Evolutionary conservation across 2,113 vertebrate genomes (phyloP).

Genomic region (Eurypyga helias): DNA sequence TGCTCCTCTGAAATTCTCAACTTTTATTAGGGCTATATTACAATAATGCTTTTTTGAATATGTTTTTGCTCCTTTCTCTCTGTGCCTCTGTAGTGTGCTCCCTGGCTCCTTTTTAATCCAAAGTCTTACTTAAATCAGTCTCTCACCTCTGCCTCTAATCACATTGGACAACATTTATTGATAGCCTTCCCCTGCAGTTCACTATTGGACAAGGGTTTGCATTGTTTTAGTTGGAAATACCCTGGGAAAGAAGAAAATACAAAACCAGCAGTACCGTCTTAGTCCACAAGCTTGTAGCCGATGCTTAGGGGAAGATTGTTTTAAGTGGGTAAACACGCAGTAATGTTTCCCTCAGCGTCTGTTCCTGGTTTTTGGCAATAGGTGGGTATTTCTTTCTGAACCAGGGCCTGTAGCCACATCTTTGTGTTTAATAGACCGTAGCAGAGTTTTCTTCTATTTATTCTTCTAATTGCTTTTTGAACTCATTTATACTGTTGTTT

Average conservation of each 20-base stretch:
- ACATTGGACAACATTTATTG: background rate
- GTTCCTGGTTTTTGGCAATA: constrained; percentile 24
- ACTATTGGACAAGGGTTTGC: background rate
- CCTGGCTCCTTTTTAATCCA: background rate
- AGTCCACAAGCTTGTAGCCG: background rate
- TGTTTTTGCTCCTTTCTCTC: background rate
- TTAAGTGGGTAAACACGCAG: background rate
- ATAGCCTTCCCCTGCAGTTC: background rate
- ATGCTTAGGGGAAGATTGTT: constrained; percentile 17
- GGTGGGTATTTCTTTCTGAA: constrained; percentile 27
- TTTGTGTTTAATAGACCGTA: constrained; percentile 30
- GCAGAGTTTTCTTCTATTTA: constrained; percentile 1
- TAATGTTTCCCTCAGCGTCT: background rate
- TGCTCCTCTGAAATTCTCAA: background rate
- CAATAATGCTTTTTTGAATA: background rate
- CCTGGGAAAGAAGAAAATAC: background rate
- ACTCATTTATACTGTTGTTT: constrained; percentile 42
- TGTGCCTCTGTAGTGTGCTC: background rate
- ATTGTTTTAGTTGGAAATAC: background rate
- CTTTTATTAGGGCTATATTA: background rate
- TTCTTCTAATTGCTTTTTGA: constrained; percentile 55
- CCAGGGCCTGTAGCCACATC: background rate
- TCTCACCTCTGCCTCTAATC: background rate
- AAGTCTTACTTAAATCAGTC: background rate
- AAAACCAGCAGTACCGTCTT: background rate